phyloP scores from a whole-genome alignment of 2,888 invertebrate genomes.

The Leuctra nigra region DNA sequence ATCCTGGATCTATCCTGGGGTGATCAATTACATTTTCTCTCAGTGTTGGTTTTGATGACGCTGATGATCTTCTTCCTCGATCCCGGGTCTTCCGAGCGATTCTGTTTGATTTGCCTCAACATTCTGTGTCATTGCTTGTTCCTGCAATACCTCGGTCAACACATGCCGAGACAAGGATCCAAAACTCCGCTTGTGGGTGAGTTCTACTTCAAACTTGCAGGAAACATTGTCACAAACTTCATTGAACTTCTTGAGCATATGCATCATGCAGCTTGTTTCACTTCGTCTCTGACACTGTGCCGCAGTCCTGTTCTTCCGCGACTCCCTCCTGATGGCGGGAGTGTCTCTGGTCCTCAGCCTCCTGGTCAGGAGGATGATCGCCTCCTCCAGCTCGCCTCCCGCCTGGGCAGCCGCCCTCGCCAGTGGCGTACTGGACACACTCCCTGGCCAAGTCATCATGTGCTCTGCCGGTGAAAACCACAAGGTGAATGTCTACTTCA shows the following conservation, averaged over 20 bases:
- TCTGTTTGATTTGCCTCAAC: conserved; percentile 50
- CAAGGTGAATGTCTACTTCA: too few relatives aligned
- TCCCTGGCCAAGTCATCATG: conserved; percentile 10
- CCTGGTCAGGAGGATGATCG: background rate
- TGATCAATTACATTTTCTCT: too few relatives aligned
- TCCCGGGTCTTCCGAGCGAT: conserved; percentile 49
- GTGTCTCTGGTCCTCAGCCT: conserved; percentile 4
- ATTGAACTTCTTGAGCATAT: too few relatives aligned
- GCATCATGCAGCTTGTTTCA: too few relatives aligned
- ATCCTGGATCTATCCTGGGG: too few relatives aligned
- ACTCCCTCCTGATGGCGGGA: conserved; percentile 15
- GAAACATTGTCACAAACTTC: too few relatives aligned
- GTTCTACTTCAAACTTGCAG: too few relatives aligned
- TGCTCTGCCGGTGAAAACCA: too few relatives aligned
- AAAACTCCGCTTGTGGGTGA: conserved; percentile 52
- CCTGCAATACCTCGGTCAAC: conserved; percentile 54
- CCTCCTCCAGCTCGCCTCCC: background rate
- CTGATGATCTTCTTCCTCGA: conserved; percentile 51
- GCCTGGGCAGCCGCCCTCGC: background rate
- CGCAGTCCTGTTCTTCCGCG: conserved; percentile 18
- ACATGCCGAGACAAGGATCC: conserved; percentile 53
- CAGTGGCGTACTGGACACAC: background rate
- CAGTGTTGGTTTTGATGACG: conserved; percentile 51
- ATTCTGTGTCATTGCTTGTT: conserved; percentile 56
- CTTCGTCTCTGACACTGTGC: too few relatives aligned